Conservation (phyloP, 2,888 invertebrate genomes). For the Mesochorus sp. region DNA sequence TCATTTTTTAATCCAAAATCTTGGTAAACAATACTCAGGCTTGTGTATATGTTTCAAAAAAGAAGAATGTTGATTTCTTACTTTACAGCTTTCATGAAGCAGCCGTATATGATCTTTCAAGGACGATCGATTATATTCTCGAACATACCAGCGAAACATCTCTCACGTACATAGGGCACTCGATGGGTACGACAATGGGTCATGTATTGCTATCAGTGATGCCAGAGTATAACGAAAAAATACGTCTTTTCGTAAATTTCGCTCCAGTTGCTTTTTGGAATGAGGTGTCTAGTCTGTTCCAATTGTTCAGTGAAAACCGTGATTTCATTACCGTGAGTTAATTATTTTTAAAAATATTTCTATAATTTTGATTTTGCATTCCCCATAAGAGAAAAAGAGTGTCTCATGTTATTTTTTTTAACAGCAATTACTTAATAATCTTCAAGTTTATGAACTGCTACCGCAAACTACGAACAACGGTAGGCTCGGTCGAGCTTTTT, state of each 20-base stretch:
- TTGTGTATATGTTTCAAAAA: too few relatives aligned
- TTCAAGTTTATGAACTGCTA: conserved; percentile 20
- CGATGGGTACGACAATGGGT: conserved; percentile 91
- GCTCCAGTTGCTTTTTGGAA: conserved; percentile 57
- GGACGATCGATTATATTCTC: conserved; percentile 88
- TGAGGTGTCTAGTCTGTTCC: neutral
- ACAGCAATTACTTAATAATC: conserved; percentile 21
- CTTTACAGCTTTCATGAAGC: conserved; percentile 91
- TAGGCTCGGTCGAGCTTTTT: conserved; percentile 23
- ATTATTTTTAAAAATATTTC: too few relatives aligned
- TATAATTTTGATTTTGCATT: too few relatives aligned
- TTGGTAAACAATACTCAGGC: too few relatives aligned
- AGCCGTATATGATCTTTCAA: conserved; percentile 91
- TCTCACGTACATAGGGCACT: conserved; percentile 92
- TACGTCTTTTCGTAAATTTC: conserved; percentile 84
- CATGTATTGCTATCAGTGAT: conserved; percentile 86
- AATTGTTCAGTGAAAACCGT: neutral
- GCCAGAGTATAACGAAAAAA: conserved; percentile 86
- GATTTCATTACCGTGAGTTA: neutral
- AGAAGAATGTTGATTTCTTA: neutral
- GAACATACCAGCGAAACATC: conserved; percentile 82
- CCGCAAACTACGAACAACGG: conserved; percentile 38
- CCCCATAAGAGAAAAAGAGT: too few relatives aligned
- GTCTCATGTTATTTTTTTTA: too few relatives aligned
- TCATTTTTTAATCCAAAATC: too few relatives aligned